These are phyloP conservation scores for Natator depressus DNA, from an alignment of 2,113 vertebrate species.

Conservation along the genomic window DNA sequence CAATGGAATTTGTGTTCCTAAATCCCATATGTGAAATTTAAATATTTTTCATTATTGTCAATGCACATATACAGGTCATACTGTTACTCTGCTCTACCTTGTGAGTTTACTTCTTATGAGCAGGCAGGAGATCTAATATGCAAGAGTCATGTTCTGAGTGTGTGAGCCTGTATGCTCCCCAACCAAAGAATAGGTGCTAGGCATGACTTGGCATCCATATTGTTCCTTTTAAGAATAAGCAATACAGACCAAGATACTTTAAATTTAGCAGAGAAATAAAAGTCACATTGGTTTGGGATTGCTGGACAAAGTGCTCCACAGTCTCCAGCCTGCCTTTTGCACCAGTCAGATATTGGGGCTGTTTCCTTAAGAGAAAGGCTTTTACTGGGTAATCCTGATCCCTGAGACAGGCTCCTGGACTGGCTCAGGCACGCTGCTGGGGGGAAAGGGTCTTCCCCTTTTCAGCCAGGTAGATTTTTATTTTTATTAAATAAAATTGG, in stretches of 20 bases:
- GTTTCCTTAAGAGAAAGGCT: rapidly evolving
- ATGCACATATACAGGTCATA: background rate
- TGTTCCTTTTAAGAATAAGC: background rate
- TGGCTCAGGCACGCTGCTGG: rapidly evolving
- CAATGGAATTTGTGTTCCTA: background rate
- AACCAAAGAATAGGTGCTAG: background rate
- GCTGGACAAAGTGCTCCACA: background rate
- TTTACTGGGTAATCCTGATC: background rate
- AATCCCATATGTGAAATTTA: rapidly evolving
- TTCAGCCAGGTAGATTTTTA: rapidly evolving
- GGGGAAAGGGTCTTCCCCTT: background rate
- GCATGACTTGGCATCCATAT: background rate
- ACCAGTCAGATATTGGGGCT: background rate
- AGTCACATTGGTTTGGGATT: background rate
- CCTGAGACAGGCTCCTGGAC: background rate
- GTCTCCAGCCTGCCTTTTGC: background rate
- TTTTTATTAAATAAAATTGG: background rate
- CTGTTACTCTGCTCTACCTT: background rate
- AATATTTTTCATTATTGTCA: background rate
- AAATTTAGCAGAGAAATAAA: background rate
- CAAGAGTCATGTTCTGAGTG: background rate
- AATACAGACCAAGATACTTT: rapidly evolving
- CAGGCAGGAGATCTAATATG: background rate
- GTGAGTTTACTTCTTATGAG: background rate
- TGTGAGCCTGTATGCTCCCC: rapidly evolving